phyloP scores from a whole-genome alignment of 2,113 vertebrate genomes.

The Geococcyx californianus region DNA sequence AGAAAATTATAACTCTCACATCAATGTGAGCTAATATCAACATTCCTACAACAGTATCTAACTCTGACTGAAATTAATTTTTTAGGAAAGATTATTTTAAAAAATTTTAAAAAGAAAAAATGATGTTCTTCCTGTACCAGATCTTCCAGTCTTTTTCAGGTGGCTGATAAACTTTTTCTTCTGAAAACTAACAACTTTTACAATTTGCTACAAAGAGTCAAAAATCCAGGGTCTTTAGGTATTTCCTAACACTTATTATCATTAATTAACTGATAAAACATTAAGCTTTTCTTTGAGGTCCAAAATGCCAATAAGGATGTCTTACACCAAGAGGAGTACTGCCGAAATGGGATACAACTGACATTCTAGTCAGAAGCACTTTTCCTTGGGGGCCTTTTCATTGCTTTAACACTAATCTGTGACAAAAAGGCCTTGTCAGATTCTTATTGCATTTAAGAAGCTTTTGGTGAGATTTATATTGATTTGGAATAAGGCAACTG shows the following conservation, averaged over 20 bases:
- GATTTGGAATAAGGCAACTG: slow-evolving; percentile 80
- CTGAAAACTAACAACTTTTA: not conserved
- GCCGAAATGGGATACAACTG: slow-evolving; percentile 47
- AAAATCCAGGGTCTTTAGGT: not conserved
- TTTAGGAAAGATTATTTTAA: not conserved
- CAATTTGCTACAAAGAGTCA: not conserved
- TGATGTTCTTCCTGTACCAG: not conserved
- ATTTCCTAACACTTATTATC: slow-evolving; percentile 25
- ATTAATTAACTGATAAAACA: slow-evolving; percentile 3
- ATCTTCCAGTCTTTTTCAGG: not conserved
- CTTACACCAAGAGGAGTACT: not conserved
- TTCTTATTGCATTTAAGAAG: slow-evolving; percentile 80
- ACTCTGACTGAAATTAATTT: not conserved
- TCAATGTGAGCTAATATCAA: not conserved
- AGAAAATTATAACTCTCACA: not conserved
- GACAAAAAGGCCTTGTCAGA: slow-evolving; percentile 79
- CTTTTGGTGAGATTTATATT: slow-evolving; percentile 85
- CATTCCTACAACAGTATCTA: not conserved
- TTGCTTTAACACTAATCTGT: slow-evolving; percentile 80
- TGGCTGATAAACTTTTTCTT: not conserved
- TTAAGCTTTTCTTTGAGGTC: not conserved
- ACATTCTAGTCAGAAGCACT: slow-evolving; percentile 53
- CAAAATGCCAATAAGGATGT: slow-evolving; percentile 59
- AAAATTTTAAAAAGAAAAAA: not conserved
- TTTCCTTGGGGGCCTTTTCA: slow-evolving; percentile 75